A percentile compares a stretch with the other conserved stretches of the same genome.
Conservation (phyloP, 2,797 vertebrate species). For the Aplochiton taeniatus region DNA sequence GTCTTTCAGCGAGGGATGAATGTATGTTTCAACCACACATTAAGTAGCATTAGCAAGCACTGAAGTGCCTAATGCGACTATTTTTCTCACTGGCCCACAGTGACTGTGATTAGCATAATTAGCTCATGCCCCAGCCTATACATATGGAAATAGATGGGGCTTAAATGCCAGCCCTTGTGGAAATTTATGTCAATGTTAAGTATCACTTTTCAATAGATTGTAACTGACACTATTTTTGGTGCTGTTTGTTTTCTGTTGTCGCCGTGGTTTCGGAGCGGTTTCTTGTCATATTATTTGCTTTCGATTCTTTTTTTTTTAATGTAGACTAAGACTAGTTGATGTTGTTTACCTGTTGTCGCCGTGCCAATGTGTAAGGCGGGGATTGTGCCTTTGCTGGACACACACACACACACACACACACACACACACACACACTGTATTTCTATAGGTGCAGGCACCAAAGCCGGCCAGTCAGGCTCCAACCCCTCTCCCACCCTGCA, state of each 20-base stretch:
- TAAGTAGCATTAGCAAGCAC: slow-evolving; percentile 95
- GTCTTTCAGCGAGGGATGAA: slow-evolving; percentile 91
- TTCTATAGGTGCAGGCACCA: slow-evolving; percentile 76
- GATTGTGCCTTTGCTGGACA: slow-evolving; percentile 6
- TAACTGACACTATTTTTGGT: slow-evolving; percentile 84
- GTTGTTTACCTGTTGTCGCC: no score
- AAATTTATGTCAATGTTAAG: slow-evolving; percentile 94
- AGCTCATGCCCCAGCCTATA: slow-evolving; percentile 92
- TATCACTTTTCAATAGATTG: slow-evolving; percentile 88
- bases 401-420: slow-evolving; percentile 27
- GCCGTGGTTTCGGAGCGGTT: slow-evolving; percentile 28
- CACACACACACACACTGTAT: slow-evolving; percentile 53
- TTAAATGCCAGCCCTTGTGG: slow-evolving; percentile 92
- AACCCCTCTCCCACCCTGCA: slow-evolving; percentile 34
- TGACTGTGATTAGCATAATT: slow-evolving; percentile 97
- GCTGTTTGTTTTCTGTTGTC: slow-evolving; percentile 46
- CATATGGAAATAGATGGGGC: slow-evolving; percentile 95
- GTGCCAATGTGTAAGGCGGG: no score
- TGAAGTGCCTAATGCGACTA: slow-evolving; percentile 96
- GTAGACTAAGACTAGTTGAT: no score
- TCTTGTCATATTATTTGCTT: slow-evolving; percentile 3
- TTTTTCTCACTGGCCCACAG: slow-evolving; percentile 96
- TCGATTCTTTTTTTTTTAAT: not conserved
- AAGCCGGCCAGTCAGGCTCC: slow-evolving; percentile 61
- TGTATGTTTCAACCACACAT: slow-evolving; percentile 97